Percentiles rank a stretch among this genome's conserved stretches.
These are phyloP conservation scores for Saguinus imperator DNA, from an alignment of 2,113 vertebrate species.

Conservation along the genomic window DNA sequence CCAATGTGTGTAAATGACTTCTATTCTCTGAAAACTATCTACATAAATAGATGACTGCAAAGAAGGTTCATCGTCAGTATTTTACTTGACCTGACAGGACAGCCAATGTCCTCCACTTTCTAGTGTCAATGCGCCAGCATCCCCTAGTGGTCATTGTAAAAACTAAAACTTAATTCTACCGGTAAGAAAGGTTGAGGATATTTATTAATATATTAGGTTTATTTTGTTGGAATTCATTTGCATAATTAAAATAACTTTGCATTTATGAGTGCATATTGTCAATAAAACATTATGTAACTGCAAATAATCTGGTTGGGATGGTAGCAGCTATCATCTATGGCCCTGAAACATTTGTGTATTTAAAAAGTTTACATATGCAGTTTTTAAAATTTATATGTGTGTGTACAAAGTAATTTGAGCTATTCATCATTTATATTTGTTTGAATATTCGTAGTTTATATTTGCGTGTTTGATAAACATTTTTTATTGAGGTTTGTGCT, in stretches of 20 bases:
- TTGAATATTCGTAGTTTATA: not conserved
- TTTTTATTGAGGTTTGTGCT: not conserved
- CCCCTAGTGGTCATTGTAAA: constrained; percentile 69
- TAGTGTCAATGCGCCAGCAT: constrained; percentile 64
- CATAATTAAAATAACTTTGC: not conserved
- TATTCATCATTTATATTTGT: not conserved
- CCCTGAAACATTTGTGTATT: not conserved
- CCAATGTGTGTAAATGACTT: not conserved
- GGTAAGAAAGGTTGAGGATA: constrained; percentile 34
- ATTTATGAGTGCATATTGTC: not conserved
- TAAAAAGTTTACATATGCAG: not conserved
- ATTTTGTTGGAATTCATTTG: not conserved
- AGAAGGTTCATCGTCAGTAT: not conserved
- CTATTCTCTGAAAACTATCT: not conserved
- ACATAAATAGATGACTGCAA: not conserved
- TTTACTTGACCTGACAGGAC: constrained; percentile 41
- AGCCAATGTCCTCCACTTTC: not conserved
- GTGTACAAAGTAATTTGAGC: not conserved
- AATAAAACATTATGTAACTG: not conserved
- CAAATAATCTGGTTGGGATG: not conserved
- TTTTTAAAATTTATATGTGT: not conserved
- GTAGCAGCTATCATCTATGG: not conserved
- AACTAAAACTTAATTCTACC: constrained; percentile 37
- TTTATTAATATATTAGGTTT: not conserved
- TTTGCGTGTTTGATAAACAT: not conserved